These are phyloP conservation scores for Pollenia griseotomentosa DNA, from an alignment of 2,888 invertebrate species.

Conservation along the genomic window DNA sequence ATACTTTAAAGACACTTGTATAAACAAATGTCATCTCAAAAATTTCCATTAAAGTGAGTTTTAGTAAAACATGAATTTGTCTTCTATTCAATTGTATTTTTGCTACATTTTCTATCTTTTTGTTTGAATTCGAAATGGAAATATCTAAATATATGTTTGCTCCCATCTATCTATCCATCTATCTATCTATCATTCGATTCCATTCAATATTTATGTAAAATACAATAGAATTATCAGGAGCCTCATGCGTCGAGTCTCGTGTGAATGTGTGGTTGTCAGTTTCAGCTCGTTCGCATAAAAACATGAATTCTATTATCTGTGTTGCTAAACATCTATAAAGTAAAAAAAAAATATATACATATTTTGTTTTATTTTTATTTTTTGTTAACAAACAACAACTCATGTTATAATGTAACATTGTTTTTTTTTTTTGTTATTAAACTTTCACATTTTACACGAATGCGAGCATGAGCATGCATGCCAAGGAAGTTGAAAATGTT, in stretches of 20 bases:
- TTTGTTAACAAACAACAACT: not conserved
- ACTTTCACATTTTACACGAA: not conserved
- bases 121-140: not conserved
- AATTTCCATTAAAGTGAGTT: constrained; percentile 28
- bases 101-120: not conserved
- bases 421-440: not conserved
- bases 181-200: constrained; percentile 34
- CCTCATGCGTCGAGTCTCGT: constrained; percentile 30
- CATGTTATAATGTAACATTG: not conserved
- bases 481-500: constrained; percentile 32
- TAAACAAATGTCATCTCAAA: constrained; percentile 21
- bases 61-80: constrained; percentile 22
- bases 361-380: not conserved
- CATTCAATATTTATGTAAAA: constrained; percentile 59
- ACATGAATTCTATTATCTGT: constrained; percentile 36
- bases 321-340: constrained; percentile 36
- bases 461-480: not conserved
- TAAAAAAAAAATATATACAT: not conserved
- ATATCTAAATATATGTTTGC: not conserved
- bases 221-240: constrained; percentile 51
- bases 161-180: not conserved
- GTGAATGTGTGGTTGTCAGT: constrained; percentile 3
- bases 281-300: not conserved
- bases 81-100: constrained; percentile 17
- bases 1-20: not conserved